Base-by-base conservation (phyloP, 2,113 vertebrate genomes). In the Pseudorectes ferrugineus region DNA sequence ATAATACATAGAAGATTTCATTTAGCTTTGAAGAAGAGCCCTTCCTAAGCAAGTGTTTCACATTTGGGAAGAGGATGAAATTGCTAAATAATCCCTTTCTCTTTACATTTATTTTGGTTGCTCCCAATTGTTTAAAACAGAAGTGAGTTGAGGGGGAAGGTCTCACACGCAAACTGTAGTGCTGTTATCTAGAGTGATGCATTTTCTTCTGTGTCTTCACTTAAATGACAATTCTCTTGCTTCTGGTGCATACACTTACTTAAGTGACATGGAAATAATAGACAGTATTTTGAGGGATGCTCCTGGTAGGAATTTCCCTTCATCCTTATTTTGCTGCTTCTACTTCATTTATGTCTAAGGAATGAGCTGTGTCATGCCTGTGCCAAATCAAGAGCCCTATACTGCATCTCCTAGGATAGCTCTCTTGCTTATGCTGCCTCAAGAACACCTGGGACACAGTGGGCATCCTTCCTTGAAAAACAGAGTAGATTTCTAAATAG, bases 21-120 rank as follows among this genome's bases (percentile, higher is more conserved):
- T 71, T 74, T 90, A 57, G 93, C 85, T 97, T 96, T 96, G 93
- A 96, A 94, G 75, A 92, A 29, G 29, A 90, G 25, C 40, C n/a
- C 25, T 77, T 95, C 31, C 63, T 77, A 92, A 77, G 68, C 89
- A 92, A 95, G 63, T 96, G 67, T 83, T 96, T 81, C 43, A 63
- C 72, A 90, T 96, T 96, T 94, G 48, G 48, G 31, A 70, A 57
- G 61, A 83, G 55, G 31, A 55, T 2, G 14, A 70, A 86, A 78
- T 38, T 81, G 88, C 79, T 90, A 92, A 93, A 75, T 67, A 75
- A 88, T 93, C 72, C 36, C 22, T 65, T 92, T 82, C 79, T 61
- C 77, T 85, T 83, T 72, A 52, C 42, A 58, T 88, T 88, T 80
- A 52, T 80, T 85, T 88, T 85, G 35, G 12, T 94, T 59, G 14